Percentiles rank a stretch among this genome's conserved stretches.
Conservation (phyloP, 1,140 invertebrate species). For the Pseudomyrmex cubaensis region DNA sequence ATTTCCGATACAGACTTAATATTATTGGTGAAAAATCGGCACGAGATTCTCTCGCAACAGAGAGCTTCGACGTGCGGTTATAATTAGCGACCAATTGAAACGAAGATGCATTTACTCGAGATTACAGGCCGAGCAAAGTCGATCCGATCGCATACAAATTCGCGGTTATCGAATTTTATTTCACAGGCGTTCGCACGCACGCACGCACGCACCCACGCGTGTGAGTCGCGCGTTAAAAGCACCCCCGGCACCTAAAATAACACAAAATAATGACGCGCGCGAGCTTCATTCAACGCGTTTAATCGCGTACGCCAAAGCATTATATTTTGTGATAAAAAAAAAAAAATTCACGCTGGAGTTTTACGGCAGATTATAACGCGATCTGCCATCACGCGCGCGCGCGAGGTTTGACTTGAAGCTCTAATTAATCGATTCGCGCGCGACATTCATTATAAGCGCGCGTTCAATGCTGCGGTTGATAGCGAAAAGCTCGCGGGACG, state of each 20-base stretch:
- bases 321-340: too few species aligned
- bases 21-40: slow-evolving; percentile 15
- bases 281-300: slow-evolving; percentile 57
- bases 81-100: slow-evolving; percentile 36
- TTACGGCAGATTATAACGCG: not conserved
- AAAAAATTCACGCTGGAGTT: not conserved
- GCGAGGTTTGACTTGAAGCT: slow-evolving; percentile 34
- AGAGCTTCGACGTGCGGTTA: not conserved
- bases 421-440: slow-evolving; percentile 53
- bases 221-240: slow-evolving; percentile 53
- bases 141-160: slow-evolving; percentile 59
- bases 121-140: slow-evolving; percentile 38
- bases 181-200: not conserved
- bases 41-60: not conserved
- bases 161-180: slow-evolving; percentile 64
- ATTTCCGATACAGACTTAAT: not conserved
- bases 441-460: not conserved
- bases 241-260: slow-evolving; percentile 35
- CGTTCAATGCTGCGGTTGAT: not conserved
- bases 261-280: slow-evolving; percentile 51
- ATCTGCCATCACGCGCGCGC: not conserved
- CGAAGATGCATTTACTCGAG: slow-evolving; percentile 22
- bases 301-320: slow-evolving; percentile 31
- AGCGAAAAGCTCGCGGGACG: not conserved
- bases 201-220: too few species aligned